These are phyloP conservation scores for Sus scrofa DNA, from an alignment of 2,113 vertebrate genomes.

Conservation along the genomic window DNA sequence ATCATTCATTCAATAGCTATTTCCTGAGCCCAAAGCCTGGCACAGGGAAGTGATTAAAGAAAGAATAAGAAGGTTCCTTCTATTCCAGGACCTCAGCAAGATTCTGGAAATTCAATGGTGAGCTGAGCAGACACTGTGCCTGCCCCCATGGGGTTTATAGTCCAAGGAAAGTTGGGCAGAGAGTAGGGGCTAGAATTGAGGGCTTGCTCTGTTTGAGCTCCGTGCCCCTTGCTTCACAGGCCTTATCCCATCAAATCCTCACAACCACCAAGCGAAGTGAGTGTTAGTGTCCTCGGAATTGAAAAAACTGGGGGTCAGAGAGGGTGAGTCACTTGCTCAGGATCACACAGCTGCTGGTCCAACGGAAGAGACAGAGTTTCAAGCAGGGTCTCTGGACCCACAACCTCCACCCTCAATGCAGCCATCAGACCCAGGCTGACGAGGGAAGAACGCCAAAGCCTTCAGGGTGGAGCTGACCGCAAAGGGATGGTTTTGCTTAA, in stretches of 20 bases:
- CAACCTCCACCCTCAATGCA: background rate
- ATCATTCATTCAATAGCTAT: background rate
- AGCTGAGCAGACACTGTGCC: background rate
- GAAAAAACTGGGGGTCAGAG: background rate
- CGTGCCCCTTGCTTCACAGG: background rate
- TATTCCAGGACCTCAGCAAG: background rate
- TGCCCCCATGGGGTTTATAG: accelerated
- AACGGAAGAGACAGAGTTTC: background rate
- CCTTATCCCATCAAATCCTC: background rate
- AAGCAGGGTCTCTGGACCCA: background rate
- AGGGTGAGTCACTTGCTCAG: background rate
- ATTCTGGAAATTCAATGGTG: accelerated
- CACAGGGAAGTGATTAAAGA: background rate
- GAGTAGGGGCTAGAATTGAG: accelerated
- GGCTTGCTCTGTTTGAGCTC: accelerated
- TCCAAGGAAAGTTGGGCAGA: background rate
- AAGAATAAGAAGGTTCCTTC: background rate
- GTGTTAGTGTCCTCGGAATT: background rate
- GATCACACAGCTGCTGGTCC: background rate
- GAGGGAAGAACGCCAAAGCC: background rate
- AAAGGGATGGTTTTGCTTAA: constrained; percentile 65
- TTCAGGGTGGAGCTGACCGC: background rate
- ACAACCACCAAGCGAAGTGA: accelerated
- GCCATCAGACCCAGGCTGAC: background rate
- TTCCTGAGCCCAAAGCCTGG: background rate